Evolutionary conservation across 2,113 vertebrate species (phyloP), one percentile per base, ranked within the genome.

Genomic region (Arothron firmamentum): DNA sequence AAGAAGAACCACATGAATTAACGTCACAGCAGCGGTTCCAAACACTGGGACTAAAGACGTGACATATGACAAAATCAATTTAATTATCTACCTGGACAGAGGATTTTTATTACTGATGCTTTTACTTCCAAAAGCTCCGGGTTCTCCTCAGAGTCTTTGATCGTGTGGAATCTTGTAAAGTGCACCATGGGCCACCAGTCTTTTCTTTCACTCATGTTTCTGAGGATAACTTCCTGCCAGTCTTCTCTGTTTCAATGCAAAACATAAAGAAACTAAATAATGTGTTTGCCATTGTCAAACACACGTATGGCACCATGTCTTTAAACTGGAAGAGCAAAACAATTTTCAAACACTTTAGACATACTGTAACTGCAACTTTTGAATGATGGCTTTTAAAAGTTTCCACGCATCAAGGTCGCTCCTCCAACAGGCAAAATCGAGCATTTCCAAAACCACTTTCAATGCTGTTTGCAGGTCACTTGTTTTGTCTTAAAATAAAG

Each of bases 131-230:
- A 68, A 48, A 96, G 88, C 6, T 67, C 59, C 5, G 66, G 38
- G 45, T 90, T 89, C 58, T 90, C 76, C 57, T 82, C 59, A 48
- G 87, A 90, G 21, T 98, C 90, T 15, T 34, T 88, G 38, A 67
- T 90, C 21, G 90, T 91, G 41, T 92, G 91, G 65, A 89, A 91
- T 50, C 8, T 65, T 17, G 91, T 94, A 72, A 94, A 99, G 85
- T 98, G 95, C 77, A 96, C 90, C 2, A 70, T 56, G 3, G 93
- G 90, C 96, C 97, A 98, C 93, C 94, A 95, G 61, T 80, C 89
- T 58, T 80, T 91, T 75, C 95, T 92, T 16, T 53, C 48, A 6
- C n/a, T 56, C 96, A 95, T 96, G 28, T 90, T 81, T 42, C 85
- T 72, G 2, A 60, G 56, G 21, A 95, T 71, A 70, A 91, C 81